A percentile compares a stretch with the other conserved stretches of the same genome.
Conservation (phyloP, 2,888 invertebrate species). For the Ochlodes sylvanus region DNA sequence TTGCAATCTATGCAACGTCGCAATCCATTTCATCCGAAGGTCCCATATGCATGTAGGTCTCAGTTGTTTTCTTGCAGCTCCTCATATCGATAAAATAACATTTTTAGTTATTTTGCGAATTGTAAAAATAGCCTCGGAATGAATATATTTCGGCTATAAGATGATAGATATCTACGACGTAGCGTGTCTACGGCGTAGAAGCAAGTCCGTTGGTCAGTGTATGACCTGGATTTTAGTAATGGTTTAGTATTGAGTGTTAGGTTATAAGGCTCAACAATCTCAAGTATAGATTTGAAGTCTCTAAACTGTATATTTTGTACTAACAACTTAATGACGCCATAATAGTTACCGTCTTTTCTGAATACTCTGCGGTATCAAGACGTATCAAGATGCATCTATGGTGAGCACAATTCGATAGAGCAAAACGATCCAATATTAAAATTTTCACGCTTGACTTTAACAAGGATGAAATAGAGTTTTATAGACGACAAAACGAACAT, state of each 20-base stretch:
- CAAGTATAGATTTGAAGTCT: too few species aligned
- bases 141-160: not conserved
- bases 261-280: too few species aligned
- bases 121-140: not conserved
- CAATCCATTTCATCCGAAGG: constrained; percentile 28
- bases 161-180: not conserved
- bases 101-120: constrained; percentile 15
- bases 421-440: too few species aligned
- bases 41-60: constrained; percentile 26
- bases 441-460: too few species aligned
- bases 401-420: too few species aligned
- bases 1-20: constrained; percentile 22
- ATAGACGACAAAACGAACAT: too few species aligned
- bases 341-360: too few species aligned
- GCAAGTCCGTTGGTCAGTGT: not conserved
- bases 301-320: too few species aligned
- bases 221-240: not conserved
- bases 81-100: constrained; percentile 12
- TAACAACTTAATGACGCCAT: too few species aligned
- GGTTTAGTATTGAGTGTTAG: not conserved
- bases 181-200: not conserved
- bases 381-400: too few species aligned
- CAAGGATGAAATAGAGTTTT: too few species aligned
- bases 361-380: too few species aligned
- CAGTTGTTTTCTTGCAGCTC: constrained; percentile 21